These are phyloP conservation scores for Eufriesea mexicana DNA, from an alignment of 1,140 invertebrate species.

Conservation along the genomic window DNA sequence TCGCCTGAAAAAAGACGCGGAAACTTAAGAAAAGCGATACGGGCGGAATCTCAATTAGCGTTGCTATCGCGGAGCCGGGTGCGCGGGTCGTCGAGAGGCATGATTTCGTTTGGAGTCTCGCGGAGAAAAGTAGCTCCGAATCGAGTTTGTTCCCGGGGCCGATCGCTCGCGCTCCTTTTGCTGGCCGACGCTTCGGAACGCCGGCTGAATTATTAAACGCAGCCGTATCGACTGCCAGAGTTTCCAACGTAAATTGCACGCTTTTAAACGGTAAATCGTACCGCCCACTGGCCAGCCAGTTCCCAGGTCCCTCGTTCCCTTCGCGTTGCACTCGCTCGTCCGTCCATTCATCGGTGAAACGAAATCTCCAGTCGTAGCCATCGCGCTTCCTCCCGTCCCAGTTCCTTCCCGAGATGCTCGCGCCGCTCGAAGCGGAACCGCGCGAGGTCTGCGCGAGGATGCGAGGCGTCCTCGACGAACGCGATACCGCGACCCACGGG, in stretches of 20 bases:
- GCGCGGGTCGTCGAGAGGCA: not conserved
- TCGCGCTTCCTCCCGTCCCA: not conserved
- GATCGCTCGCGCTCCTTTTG: slow-evolving; percentile 5
- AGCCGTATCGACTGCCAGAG: not conserved
- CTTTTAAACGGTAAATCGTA: not conserved
- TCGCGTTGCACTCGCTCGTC: not conserved
- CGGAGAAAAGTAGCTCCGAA: slow-evolving; percentile 1
- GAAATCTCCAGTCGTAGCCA: not conserved
- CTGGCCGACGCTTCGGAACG: not conserved
- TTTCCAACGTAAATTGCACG: slow-evolving; percentile 2
- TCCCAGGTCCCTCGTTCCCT: not conserved
- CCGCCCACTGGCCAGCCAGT: not conserved
- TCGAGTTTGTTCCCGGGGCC: not conserved
- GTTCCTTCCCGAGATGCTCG: not conserved
- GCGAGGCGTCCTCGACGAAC: slow-evolving; percentile 58
- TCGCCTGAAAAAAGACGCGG: not conserved
- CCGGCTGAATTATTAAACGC: slow-evolving; percentile 18
- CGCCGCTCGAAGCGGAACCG: not conserved
- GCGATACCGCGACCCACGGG: slow-evolving; percentile 58
- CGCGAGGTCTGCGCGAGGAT: slow-evolving; percentile 57
- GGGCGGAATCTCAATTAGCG: slow-evolving; percentile 12
- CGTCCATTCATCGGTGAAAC: not conserved
- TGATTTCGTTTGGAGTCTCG: slow-evolving; percentile 2
- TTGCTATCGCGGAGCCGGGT: not conserved
- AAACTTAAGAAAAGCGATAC: not conserved